Base-by-base conservation (phyloP, 2,888 invertebrate genomes). In the Lumbricus terrestris region DNA sequence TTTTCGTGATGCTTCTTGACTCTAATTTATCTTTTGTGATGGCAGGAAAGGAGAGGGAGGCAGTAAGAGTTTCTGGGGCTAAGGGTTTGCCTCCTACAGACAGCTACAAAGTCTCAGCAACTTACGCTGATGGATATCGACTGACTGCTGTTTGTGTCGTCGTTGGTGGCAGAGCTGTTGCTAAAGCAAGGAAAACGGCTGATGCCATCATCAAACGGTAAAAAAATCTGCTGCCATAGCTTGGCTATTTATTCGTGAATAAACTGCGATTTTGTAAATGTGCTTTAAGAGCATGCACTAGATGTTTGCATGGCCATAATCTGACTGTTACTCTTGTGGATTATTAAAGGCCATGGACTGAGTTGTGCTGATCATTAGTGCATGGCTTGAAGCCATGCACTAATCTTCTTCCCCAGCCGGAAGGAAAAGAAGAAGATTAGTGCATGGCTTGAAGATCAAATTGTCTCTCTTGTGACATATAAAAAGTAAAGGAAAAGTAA, bases 101-200 rank as follows among this genome's bases (percentile, higher is more conserved):
- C 34, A 93, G 93, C 54, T 95, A 95, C 92, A 96, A 96, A 94
- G 95, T 95, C 29, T 94, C 95, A 93, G 95, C 95, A 20, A 95
- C 95, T 18, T 95, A 95, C 93, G 93, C 94, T 90, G 95, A 95
- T 92, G 96, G 95, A 37, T 95, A 94, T 93, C 94, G 95, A 90
- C 93, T 95, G 35, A 95, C 95, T 8, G 95, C 94, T 38, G 95
- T 95, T 20, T 94, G 94, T 91, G 93, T 94, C 82, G 93, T 96
- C 40, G 94, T 95, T 88, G 96, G 96, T 0, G 95, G 95, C 13
- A 93, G 93, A 54, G 94, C 95, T 20, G 94, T 93, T 54, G 94
- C 94, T 47, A 96, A 96, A 92, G 95, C 94, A 35, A 93, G 93
- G 89, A 94, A 94, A 91, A 95, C 95, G 18, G 95, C 95, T 33